A percentile compares a stretch with the other conserved stretches of the same genome.
Evolutionary conservation across 2,888 invertebrate species (phyloP).

Genomic region (Megalurothrips usitatus): DNA sequence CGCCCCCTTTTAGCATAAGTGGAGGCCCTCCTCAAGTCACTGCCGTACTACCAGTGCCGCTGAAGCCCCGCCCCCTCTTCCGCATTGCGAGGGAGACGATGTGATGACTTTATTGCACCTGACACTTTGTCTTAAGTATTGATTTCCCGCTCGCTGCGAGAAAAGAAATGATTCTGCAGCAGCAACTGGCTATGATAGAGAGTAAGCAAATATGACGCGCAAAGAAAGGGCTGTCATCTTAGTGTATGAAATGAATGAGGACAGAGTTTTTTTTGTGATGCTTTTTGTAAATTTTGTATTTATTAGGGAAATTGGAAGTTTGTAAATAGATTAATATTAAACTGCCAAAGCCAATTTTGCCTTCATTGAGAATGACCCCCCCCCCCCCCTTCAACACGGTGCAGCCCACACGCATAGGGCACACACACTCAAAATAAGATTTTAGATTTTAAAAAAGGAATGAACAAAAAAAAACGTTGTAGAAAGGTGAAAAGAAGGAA

Average conservation of each 20-base stretch:
- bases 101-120: neutral
- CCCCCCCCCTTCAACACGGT: too few species aligned
- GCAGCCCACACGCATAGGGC: neutral
- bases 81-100: neutral
- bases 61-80: neutral
- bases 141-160: neutral
- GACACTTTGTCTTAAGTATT: neutral
- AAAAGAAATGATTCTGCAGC: too few species aligned
- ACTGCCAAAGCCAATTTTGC: neutral
- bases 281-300: too few species aligned
- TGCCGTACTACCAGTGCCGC: neutral
- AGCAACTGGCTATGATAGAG: neutral
- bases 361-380: neutral
- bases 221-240: too few species aligned
- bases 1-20: neutral
- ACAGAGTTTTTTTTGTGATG: neutral
- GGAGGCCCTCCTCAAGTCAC: neutral
- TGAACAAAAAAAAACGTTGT: too few species aligned
- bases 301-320: neutral
- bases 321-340: conserved; percentile 1
- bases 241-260: neutral
- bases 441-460: neutral
- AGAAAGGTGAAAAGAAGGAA: too few species aligned
- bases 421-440: neutral
- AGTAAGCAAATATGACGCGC: neutral